phyloP scores from a whole-genome alignment of 2,888 invertebrate genomes.

The Trimorus sp. region DNA sequence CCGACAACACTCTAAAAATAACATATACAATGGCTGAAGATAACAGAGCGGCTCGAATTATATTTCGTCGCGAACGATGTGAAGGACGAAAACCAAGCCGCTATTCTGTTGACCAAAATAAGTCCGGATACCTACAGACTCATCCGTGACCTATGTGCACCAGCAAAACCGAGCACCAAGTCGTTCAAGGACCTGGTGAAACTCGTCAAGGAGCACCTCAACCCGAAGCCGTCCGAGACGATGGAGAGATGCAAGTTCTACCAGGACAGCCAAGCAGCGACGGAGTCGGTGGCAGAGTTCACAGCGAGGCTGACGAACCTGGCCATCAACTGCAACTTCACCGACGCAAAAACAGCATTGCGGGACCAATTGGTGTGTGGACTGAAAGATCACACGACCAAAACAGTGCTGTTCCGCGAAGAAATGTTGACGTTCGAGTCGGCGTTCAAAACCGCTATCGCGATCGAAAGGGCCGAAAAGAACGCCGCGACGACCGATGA shows the following conservation, averaged over 20 bases:
- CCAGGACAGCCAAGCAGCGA: background rate
- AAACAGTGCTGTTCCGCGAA: constrained; percentile 13
- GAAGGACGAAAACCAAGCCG: background rate
- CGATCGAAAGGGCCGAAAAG: no score
- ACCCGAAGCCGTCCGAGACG: background rate
- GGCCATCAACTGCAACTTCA: background rate
- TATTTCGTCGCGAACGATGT: background rate
- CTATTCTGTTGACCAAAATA: background rate
- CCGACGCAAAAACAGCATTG: background rate
- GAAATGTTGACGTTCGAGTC: constrained; percentile 15
- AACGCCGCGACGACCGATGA: no score
- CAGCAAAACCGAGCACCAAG: background rate
- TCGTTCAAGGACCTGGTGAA: background rate
- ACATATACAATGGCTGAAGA: background rate
- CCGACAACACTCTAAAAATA: background rate
- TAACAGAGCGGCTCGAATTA: background rate
- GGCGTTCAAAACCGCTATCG: no score
- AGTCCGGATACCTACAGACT: background rate
- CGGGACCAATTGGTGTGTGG: constrained; percentile 20
- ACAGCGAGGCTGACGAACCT: background rate
- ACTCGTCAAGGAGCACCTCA: background rate
- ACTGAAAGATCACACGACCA: constrained; percentile 10
- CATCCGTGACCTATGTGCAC: background rate
- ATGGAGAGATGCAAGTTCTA: background rate
- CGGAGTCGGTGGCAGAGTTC: background rate